A percentile compares a stretch with the other conserved stretches of the same genome.
Evolutionary conservation across 1,140 invertebrate genomes (phyloP).

Genomic region (Drosophila kurseongensis): DNA sequence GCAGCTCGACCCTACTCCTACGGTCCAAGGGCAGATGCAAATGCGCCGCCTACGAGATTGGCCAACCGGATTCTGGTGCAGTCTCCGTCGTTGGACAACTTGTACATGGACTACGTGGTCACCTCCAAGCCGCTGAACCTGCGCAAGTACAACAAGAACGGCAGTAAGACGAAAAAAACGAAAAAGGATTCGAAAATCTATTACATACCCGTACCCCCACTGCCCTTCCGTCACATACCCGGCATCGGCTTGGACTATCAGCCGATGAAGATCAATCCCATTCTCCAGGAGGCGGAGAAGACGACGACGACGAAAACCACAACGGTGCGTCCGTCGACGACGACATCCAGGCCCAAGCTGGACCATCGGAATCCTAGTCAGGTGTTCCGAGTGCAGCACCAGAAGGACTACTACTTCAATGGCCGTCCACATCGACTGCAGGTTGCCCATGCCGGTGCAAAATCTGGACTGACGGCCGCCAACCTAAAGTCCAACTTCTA

Average conservation of each 20-base stretch:
- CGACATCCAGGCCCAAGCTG: constrained; percentile 16
- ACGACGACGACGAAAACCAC: constrained; percentile 8
- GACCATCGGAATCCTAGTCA: constrained; percentile 51
- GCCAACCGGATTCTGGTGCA: constrained; percentile 66
- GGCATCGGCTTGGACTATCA: constrained; percentile 80
- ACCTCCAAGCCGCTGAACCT: constrained; percentile 74
- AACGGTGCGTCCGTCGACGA: constrained; percentile 17
- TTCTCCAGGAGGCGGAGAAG: constrained; percentile 39
- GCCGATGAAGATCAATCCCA: constrained; percentile 78
- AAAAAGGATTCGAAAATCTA: constrained; percentile 84
- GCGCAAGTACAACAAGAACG: constrained; percentile 73
- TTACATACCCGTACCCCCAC: constrained; percentile 79
- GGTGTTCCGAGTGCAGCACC: constrained; percentile 63
- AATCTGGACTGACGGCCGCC: constrained; percentile 58
- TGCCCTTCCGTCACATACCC: constrained; percentile 80
- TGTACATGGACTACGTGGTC: constrained; percentile 78
- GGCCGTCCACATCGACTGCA: constrained; percentile 78
- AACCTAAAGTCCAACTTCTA: constrained; percentile 81
- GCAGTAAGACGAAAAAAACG: constrained; percentile 77
- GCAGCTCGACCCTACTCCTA: constrained; percentile 45
- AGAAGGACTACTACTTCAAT: constrained; percentile 78
- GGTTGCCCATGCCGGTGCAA: constrained; percentile 70
- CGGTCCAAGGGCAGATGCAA: constrained; percentile 14
- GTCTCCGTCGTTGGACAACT: constrained; percentile 68
- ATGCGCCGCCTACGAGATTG: constrained; percentile 16